Conservation (phyloP, 2,113 vertebrate species). For the Cryptotis parvus region DNA sequence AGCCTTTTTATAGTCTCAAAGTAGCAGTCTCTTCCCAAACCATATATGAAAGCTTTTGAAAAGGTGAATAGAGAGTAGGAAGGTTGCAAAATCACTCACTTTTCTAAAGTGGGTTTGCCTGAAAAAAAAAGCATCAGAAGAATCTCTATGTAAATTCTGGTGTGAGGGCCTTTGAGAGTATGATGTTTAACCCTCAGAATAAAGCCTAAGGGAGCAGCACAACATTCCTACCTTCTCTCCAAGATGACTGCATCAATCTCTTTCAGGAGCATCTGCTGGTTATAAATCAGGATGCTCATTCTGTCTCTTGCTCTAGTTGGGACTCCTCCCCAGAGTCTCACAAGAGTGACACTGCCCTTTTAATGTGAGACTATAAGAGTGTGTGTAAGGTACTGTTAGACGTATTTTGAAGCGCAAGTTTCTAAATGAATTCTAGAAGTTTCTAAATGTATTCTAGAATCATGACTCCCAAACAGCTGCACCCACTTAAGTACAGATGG, state of each 20-base stretch:
- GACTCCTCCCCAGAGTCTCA: not conserved
- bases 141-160: not conserved
- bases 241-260: not conserved
- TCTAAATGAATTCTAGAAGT: not conserved
- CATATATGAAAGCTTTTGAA: not conserved
- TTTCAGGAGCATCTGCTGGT: not conserved
- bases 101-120: not conserved
- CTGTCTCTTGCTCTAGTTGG: not conserved
- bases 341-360: not conserved
- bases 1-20: not conserved
- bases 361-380: not conserved
- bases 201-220: accelerated
- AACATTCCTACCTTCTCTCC: not conserved
- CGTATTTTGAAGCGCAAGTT: not conserved
- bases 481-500: no score
- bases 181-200: not conserved
- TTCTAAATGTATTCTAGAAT: no score
- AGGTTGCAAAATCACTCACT: not conserved
- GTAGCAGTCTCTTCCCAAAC: not conserved
- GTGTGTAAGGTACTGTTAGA: not conserved
- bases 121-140: not conserved
- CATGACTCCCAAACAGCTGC: no score
- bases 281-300: not conserved
- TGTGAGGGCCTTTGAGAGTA: not conserved
- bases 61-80: not conserved